These are phyloP conservation scores for Agrotis segetum DNA, from an alignment of 2,888 invertebrate genomes.

Conservation along the genomic window DNA sequence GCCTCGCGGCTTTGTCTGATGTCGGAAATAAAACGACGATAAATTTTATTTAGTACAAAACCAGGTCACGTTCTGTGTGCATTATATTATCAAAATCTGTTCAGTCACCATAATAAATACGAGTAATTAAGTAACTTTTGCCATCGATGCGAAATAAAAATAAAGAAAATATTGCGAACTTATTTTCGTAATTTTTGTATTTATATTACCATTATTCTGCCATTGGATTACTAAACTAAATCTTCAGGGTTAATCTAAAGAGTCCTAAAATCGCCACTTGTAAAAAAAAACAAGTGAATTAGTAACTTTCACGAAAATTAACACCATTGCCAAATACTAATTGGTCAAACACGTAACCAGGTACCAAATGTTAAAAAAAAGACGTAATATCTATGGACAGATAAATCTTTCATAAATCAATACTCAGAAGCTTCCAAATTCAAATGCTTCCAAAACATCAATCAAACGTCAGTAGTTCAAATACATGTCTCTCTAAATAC, in stretches of 20 bases:
- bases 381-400: background rate
- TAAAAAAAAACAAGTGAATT: no score
- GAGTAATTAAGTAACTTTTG: no score
- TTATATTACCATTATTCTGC: background rate
- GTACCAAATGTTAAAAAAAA: background rate
- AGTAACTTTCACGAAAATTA: no score
- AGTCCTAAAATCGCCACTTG: no score
- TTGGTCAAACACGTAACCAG: background rate
- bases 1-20: background rate
- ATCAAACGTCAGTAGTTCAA: slow-evolving; percentile 22
- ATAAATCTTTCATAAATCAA: background rate
- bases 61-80: background rate
- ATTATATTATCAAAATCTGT: background rate
- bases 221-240: background rate
- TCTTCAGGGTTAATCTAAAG: background rate
- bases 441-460: background rate
- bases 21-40: background rate
- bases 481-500: background rate
- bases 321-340: background rate
- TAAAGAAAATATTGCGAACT: background rate
- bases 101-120: no score
- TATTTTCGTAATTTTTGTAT: background rate
- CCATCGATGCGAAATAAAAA: no score
- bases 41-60: background rate
- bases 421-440: slow-evolving; percentile 11